A percentile compares a stretch with the other conserved stretches of the same genome.
Conservation (phyloP, 2,797 vertebrate species). For the Trichosurus vulpecula region DNA sequence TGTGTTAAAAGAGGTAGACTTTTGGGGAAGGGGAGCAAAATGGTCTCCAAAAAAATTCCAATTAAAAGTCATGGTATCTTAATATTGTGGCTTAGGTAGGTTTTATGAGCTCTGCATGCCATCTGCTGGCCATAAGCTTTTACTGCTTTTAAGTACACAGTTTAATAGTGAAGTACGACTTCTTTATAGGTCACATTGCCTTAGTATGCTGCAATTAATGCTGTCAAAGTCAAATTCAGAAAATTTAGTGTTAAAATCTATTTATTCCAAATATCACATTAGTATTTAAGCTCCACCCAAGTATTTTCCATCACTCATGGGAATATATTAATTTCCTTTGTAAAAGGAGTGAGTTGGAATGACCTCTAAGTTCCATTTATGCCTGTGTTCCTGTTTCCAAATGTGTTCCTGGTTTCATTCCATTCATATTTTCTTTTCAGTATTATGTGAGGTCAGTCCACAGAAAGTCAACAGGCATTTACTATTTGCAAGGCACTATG, state of each 20-base stretch:
- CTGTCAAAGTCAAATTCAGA: not conserved
- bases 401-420: not conserved
- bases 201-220: not conserved
- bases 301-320: not conserved
- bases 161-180: not conserved
- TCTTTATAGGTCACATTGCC: not conserved
- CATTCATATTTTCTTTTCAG: not conserved
- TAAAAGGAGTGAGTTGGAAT: not conserved
- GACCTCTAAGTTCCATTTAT: not conserved
- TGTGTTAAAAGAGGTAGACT: not conserved
- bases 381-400: not conserved
- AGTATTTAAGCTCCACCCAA: not conserved
- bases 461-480: not conserved
- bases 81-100: fast-evolving
- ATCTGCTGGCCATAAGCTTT: constrained; percentile 55
- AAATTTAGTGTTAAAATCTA: not conserved
- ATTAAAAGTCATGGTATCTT: fast-evolving
- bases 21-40: not conserved
- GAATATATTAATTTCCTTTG: not conserved
- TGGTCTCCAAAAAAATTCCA: not conserved
- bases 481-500: not conserved
- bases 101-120: constrained; percentile 6
- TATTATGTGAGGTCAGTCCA: not conserved
- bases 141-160: not conserved
- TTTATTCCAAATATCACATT: not conserved